Conservation (phyloP, 2,888 invertebrate genomes). For the Brachylomia viminalis region DNA sequence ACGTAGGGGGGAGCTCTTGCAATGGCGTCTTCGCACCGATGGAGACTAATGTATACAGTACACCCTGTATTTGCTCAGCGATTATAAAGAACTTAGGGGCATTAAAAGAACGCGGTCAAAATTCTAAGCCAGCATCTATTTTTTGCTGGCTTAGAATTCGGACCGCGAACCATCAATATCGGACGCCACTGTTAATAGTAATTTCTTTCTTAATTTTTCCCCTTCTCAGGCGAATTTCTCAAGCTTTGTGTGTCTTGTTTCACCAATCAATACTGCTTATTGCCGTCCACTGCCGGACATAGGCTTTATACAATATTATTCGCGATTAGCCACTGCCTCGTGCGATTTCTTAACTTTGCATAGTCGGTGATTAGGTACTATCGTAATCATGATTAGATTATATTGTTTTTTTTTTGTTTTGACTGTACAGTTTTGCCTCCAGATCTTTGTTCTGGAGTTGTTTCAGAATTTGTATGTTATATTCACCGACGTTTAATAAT, state of each 20-base stretch:
- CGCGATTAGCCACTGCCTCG: neutral
- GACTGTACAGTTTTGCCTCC: neutral
- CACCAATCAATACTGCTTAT: neutral
- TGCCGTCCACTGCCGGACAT: neutral
- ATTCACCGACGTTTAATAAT: neutral
- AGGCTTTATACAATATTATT: neutral
- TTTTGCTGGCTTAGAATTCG: too few relatives aligned
- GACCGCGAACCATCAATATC: neutral
- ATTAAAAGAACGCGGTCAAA: neutral
- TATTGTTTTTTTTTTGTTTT: neutral
- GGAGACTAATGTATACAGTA: constrained; percentile 5
- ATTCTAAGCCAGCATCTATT: neutral
- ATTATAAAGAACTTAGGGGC: constrained; percentile 14
- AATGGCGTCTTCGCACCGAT: neutral
- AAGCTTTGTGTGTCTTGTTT: neutral
- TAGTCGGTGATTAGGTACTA: neutral
- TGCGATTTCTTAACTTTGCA: neutral
- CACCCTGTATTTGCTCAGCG: neutral
- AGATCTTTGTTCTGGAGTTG: neutral
- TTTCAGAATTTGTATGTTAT: neutral
- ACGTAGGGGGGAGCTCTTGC: constrained; percentile 11
- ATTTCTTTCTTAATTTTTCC: neutral
- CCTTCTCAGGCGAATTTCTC: neutral
- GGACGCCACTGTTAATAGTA: neutral
- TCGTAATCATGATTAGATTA: neutral